phyloP scores from a whole-genome alignment of 2,797 vertebrate species.

The Mycteria americana region DNA sequence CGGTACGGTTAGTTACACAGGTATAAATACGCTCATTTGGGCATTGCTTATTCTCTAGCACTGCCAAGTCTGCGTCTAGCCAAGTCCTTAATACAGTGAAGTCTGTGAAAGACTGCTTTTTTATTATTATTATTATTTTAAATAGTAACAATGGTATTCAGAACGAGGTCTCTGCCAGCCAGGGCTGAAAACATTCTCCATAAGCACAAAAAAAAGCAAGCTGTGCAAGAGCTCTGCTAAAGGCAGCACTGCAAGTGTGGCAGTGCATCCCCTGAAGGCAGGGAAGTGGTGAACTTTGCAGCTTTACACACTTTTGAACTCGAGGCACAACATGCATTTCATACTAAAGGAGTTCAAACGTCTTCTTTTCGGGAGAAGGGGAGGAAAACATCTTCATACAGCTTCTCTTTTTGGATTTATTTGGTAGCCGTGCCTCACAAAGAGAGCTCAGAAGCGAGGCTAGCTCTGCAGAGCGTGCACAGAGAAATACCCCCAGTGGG shows the following conservation, averaged over 20 bases:
- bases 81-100: background rate
- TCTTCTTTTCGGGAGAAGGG: background rate
- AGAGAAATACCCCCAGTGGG: background rate
- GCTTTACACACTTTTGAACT: background rate
- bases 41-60: background rate
- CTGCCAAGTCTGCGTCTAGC: background rate
- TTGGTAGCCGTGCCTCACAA: background rate
- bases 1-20: background rate
- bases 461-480: background rate
- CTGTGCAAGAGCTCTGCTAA: background rate
- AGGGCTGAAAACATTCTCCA: background rate
- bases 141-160: background rate
- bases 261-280: background rate
- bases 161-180: background rate
- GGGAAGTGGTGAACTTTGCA: rapidly evolving
- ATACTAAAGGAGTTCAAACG: background rate
- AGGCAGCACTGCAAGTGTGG: background rate
- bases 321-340: background rate
- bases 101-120: background rate
- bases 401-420: background rate
- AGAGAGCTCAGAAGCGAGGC: background rate
- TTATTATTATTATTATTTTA: background rate
- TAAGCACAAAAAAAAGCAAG: background rate
- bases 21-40: background rate
- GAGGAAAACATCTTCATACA: background rate